Percentiles rank a stretch among this genome's conserved stretches.
Conservation (phyloP, 2,113 vertebrate genomes). For the Pipra filicauda region DNA sequence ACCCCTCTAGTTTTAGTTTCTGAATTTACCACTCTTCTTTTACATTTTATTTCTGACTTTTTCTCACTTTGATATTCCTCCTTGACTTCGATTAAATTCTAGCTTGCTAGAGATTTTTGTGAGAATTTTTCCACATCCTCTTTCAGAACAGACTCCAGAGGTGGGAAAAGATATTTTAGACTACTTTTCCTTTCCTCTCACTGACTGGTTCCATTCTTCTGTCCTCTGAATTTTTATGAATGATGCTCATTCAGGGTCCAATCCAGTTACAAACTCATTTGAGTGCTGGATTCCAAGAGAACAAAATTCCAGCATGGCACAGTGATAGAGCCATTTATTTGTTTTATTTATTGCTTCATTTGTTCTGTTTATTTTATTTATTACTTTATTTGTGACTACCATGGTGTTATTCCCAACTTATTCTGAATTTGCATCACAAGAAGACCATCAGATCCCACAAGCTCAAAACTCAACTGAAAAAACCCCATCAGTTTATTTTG, state of each 20-base stretch:
- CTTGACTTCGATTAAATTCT: not conserved
- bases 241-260: not conserved
- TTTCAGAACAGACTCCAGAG: not conserved
- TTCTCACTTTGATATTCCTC: not conserved
- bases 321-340: not conserved
- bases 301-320: rapidly evolving
- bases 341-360: not conserved
- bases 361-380: not conserved
- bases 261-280: not conserved
- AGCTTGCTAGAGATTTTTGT: not conserved
- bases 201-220: not conserved
- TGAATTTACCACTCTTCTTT: not conserved
- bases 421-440: not conserved
- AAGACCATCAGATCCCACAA: not conserved
- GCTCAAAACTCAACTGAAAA: not conserved
- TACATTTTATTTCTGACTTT: not conserved
- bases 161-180: not conserved
- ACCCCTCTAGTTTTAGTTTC: not conserved
- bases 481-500: not conserved
- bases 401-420: not conserved
- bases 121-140: not conserved
- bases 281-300: not conserved
- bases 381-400: not conserved
- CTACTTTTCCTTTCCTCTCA: not conserved
- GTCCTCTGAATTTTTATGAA: not conserved